Evolutionary conservation across 1,140 invertebrate genomes (phyloP), one percentile per base, ranked within the genome.

Genomic region (Megalopta genalis): DNA sequence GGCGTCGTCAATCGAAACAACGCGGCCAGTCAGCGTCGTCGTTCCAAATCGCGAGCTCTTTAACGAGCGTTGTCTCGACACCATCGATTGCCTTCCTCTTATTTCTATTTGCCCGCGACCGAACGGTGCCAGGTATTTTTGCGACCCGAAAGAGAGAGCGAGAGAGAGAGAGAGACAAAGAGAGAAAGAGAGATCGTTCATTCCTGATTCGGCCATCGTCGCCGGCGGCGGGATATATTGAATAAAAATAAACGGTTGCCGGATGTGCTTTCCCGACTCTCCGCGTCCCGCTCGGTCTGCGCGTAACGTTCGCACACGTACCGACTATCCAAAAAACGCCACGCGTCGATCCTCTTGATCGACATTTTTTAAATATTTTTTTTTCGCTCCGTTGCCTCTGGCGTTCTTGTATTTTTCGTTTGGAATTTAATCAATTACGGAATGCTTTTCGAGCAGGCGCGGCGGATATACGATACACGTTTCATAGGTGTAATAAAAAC

Each of bases 181-280:
- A 52, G 49, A 7, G 18, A 21, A 14, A 52, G 49, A 52, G 49
- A 52, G 49, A 62, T 72, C 57, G 64, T 42, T 66, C 63, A 63
- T 59, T 37, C 39, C 64, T 66, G 73, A 75, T 67, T 75, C 73
- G 73, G 39, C 39, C 65, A 57, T 75, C 75, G 64, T 25, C 59
- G 64, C 72, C 52, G 54, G 7, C 32, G 52, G 73, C 32, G 32
- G 73, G 63, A 32, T 62, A 69, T 69, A 81, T 77, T 64, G 79
- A 77, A 81, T 81, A 70, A 81, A 77, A 81, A 81, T 81, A 81
- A 69, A 81, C 66, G 72, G n/a, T 12, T 37, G 65, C 21, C 65
- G 65, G 10, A 52, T 52, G n/a, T 67, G 65, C 63, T 42, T n/a
- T 57, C 4, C 27, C 71, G 10, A 54, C 16, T 57, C 63, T 21